Percentiles rank a stretch among this genome's conserved stretches.
Conservation (phyloP, 2,797 vertebrate species). For the Psittacula echo region DNA sequence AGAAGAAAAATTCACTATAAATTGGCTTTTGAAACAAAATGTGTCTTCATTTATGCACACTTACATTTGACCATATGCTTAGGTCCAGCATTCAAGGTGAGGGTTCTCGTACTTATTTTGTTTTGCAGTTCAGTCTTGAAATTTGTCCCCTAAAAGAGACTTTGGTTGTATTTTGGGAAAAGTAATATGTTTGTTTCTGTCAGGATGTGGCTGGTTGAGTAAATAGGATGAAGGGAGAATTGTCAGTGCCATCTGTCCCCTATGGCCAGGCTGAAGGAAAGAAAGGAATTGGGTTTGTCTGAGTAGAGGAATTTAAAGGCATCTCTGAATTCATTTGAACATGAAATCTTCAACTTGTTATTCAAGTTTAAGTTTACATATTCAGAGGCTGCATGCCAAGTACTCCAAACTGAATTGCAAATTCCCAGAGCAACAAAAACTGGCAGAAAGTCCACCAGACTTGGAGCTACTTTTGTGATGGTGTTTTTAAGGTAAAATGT, state of each 20-base stretch:
- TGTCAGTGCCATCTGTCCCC: neutral
- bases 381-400: neutral
- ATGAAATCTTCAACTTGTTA: neutral
- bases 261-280: neutral
- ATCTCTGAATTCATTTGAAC: neutral
- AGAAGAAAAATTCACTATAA: neutral
- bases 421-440: slow-evolving; percentile 24
- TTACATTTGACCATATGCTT: neutral
- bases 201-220: neutral
- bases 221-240: neutral
- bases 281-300: neutral
- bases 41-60: neutral
- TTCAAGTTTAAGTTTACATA: neutral
- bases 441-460: slow-evolving; percentile 5
- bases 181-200: neutral
- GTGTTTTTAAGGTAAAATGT: neutral
- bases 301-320: neutral
- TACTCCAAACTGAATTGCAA: neutral
- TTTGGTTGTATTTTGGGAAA: neutral
- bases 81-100: neutral
- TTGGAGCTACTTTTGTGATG: neutral
- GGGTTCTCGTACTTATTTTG: neutral
- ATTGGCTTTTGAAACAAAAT: neutral
- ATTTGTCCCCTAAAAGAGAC: neutral
- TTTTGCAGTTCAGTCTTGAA: neutral